Conservation (phyloP, 1,140 invertebrate genomes). For the Druon quercuslanigerum region DNA sequence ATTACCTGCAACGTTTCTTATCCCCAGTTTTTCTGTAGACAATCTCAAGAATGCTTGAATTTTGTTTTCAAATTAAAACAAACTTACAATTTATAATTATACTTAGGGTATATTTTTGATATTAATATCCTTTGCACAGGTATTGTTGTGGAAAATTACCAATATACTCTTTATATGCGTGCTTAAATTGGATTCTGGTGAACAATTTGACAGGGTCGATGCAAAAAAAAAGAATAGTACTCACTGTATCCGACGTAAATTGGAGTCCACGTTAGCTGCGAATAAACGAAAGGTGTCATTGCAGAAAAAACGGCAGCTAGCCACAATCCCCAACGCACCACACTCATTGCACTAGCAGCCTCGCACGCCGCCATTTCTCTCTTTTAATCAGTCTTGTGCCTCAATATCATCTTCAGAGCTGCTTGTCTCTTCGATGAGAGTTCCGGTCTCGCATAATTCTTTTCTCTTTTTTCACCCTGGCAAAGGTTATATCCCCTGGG, state of each 20-base stretch:
- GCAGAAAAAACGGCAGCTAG: constrained; percentile 60
- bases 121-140: too few species aligned
- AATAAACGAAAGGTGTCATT: constrained; percentile 59
- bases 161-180: too few species aligned
- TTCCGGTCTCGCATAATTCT: constrained; percentile 40
- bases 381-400: constrained; percentile 57
- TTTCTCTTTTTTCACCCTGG: constrained; percentile 17
- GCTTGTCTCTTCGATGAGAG: constrained; percentile 43
- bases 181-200: not conserved
- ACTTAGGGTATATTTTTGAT: too few species aligned
- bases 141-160: too few species aligned
- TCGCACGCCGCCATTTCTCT: constrained; percentile 63
- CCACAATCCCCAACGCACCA: constrained; percentile 61
- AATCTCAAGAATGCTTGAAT: too few species aligned
- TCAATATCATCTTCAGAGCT: constrained; percentile 67
- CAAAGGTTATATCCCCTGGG: constrained; percentile 34
- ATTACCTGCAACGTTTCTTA: too few species aligned
- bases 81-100: too few species aligned
- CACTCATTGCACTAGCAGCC: constrained; percentile 57
- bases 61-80: too few species aligned
- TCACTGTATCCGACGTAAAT: constrained; percentile 72
- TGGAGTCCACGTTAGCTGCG: constrained; percentile 71
- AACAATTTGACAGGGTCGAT: not conserved
- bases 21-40: too few species aligned
- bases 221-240: constrained; percentile 50